These are phyloP conservation scores for Spheniscus humboldti DNA, from an alignment of 2,797 vertebrate species.

Conservation along the genomic window DNA sequence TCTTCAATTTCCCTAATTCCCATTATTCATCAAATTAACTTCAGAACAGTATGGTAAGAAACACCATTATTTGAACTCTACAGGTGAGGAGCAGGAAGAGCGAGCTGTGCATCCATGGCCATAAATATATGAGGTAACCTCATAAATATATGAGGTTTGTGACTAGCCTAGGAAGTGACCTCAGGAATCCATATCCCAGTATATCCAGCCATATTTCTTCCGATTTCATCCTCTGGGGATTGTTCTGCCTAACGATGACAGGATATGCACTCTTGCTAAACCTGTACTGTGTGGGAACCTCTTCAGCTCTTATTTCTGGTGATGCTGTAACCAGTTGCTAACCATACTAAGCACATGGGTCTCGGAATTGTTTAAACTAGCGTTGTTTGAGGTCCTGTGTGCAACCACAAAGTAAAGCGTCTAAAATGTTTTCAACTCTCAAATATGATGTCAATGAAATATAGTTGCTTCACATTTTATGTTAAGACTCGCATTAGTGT, in stretches of 20 bases:
- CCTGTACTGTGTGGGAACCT: neutral
- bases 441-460: neutral
- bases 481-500: neutral
- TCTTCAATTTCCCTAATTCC: neutral
- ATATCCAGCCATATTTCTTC: neutral
- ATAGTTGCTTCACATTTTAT: neutral
- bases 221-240: neutral
- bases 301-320: neutral
- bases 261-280: neutral
- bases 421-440: neutral
- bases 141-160: neutral
- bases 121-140: neutral
- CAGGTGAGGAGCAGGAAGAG: neutral
- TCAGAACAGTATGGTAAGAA: neutral
- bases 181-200: neutral
- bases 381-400: neutral
- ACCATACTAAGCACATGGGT: neutral
- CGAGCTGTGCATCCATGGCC: neutral
- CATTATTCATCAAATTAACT: neutral
- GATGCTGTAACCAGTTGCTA: neutral
- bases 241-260: neutral
- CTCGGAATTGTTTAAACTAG: neutral
- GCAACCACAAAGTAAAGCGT: neutral
- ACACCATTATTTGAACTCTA: neutral
- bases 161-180: neutral